Evolutionary conservation across 1,140 invertebrate species (phyloP).

Genomic region (Marisa cornuarietis): DNA sequence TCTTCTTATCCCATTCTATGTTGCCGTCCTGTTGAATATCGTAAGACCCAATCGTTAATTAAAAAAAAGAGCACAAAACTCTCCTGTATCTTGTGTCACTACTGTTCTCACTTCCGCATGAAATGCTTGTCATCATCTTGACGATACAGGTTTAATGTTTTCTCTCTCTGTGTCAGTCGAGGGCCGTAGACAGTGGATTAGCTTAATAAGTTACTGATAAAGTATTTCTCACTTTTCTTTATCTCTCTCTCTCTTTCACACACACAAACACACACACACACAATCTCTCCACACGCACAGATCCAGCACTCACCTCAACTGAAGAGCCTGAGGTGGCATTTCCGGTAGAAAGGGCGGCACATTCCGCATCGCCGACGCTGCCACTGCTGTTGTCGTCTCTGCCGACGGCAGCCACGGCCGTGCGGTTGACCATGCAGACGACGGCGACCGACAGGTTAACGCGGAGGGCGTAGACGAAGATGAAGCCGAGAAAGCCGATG

Average conservation of each 20-base stretch:
- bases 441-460: constrained; percentile 61
- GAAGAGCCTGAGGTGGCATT: too few species aligned
- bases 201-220: too few species aligned
- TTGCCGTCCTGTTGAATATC: constrained; percentile 53
- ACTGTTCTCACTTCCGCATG: too few species aligned
- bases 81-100: background rate
- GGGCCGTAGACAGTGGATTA: too few species aligned
- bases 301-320: too few species aligned
- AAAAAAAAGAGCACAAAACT: background rate
- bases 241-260: too few species aligned
- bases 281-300: too few species aligned
- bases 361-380: background rate
- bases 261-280: too few species aligned
- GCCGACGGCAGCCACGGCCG: constrained; percentile 34
- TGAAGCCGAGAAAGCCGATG: constrained; percentile 59
- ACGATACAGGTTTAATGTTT: too few species aligned
- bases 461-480: constrained; percentile 58
- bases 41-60: background rate
- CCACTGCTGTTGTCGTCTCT: constrained; percentile 3
- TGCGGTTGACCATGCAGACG: constrained; percentile 62
- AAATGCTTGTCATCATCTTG: background rate
- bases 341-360: too few species aligned
- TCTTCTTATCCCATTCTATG: constrained; percentile 61
- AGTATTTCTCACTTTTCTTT: too few species aligned
- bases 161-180: too few species aligned